A percentile compares a stretch with the other conserved stretches of the same genome.
Conservation (phyloP, 2,113 vertebrate species). For the Notothenia rossii region DNA sequence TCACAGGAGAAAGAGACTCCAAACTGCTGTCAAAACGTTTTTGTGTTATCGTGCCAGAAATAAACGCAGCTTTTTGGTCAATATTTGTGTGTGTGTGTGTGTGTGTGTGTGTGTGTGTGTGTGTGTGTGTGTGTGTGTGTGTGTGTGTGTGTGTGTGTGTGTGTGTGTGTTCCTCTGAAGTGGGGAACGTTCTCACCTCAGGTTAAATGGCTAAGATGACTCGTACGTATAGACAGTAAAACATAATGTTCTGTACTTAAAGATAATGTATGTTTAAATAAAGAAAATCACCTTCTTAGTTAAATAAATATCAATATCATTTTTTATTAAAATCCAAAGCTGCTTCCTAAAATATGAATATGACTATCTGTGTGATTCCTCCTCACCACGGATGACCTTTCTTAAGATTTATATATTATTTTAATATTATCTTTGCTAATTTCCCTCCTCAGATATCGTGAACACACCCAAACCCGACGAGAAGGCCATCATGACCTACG, state of each 20-base stretch:
- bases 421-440: too few species aligned
- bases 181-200: slow-evolving; percentile 1
- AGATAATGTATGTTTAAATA: not conserved
- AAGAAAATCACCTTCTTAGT: not conserved
- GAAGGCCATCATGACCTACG: slow-evolving; percentile 95
- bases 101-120: too few species aligned
- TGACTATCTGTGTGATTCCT: not conserved
- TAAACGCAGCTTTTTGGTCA: too few species aligned
- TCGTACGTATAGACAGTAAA: not conserved
- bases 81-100: too few species aligned
- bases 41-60: too few species aligned
- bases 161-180: too few species aligned
- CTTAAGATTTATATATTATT: too few species aligned
- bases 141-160: too few species aligned
- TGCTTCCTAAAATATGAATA: not conserved
- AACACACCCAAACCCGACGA: slow-evolving; percentile 94
- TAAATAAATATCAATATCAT: not conserved
- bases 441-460: slow-evolving; percentile 86
- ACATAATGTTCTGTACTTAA: not conserved
- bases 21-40: too few species aligned
- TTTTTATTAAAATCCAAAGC: not conserved
- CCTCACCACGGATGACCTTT: not conserved
- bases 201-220: not conserved
- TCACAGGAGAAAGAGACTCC: not conserved
- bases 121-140: too few species aligned